Base-by-base conservation (phyloP, 2,113 vertebrate species). In the Sialia sialis region DNA sequence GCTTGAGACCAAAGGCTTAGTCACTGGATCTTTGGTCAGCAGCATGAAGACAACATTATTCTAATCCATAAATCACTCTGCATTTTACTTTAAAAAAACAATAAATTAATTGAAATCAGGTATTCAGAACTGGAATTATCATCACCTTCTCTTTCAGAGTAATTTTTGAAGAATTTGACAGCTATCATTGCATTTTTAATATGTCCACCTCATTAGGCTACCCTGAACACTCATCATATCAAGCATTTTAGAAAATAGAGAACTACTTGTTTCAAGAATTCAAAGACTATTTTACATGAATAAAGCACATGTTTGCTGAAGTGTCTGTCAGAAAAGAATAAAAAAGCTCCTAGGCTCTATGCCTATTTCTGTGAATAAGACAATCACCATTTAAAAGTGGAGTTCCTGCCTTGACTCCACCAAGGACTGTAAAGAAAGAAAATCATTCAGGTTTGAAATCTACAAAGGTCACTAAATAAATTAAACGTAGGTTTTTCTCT, bases 401-500 rank as follows among this genome's bases (percentile, higher is more conserved):
- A 86, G 68, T 49, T 90, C 55, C 87, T 83, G 74, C 49, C 78
- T 80, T 73, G 63, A 84, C 78, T 89, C 78, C 87, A 77, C 81
- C 79, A 92, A 94, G 54, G 85, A 72, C 59, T 86, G 49, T 81
- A 95, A 95, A 93, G 91, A 96, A 92, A 96, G 81, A 96, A 94
- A 97, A 96, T 93, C 78, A 75, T 95, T 96, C 86, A 92, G 72
- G 86, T 91, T 78, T 95, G 88, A 88, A 94, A 94, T 93, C 90
- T 81, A 88, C 63, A 97, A 95, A 96, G 90, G 95, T 96, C 93
- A 97, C 63, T 91, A 95, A 95, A 95, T 92, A 94, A 96, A 91
- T 84, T 93, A 90, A 92, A 93, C 79, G 58, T 86, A 68, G 25
- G 29, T 78, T 93, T 85, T 90, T 78, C 66, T 84, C 46, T 76